Evolutionary conservation across 1,140 invertebrate genomes (phyloP).

Genomic region (Maniola jurtina): DNA sequence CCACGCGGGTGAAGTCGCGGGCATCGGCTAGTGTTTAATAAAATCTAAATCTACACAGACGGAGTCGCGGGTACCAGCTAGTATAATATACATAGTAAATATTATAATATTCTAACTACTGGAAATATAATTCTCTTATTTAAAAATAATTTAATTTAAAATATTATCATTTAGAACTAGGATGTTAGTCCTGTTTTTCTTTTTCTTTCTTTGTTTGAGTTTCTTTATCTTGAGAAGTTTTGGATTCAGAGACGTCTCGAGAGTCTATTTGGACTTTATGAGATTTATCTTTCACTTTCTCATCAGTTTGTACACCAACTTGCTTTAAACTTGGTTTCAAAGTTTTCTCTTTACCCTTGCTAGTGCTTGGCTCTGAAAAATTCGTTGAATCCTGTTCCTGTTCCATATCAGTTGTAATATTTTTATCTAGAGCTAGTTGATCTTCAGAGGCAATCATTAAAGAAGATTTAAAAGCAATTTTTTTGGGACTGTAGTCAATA

Average conservation of each 20-base stretch:
- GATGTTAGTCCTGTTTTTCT: slow-evolving; percentile 44
- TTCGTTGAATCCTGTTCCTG: background rate
- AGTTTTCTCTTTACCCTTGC: slow-evolving; percentile 22
- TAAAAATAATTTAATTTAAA: background rate
- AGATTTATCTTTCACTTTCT: slow-evolving; percentile 20
- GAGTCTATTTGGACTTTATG: slow-evolving; percentile 42
- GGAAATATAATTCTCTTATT: too few species aligned
- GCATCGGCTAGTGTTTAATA: too few species aligned
- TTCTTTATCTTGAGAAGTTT: slow-evolving; percentile 16
- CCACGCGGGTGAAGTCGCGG: too few species aligned
- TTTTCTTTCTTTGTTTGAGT: slow-evolving; percentile 48
- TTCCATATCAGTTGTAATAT: slow-evolving; percentile 1
- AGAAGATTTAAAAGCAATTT: slow-evolving; percentile 14
- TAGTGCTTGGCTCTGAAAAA: slow-evolving; percentile 14
- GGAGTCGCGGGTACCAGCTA: too few species aligned
- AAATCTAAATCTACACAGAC: too few species aligned
- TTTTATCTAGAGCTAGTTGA: slow-evolving; percentile 6
- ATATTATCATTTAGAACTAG: background rate
- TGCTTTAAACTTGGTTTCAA: slow-evolving; percentile 53
- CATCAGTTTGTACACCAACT: slow-evolving; percentile 44
- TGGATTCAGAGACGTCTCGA: slow-evolving; percentile 14
- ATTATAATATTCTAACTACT: too few species aligned
- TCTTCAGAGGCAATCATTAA: slow-evolving; percentile 29
- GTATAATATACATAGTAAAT: too few species aligned
- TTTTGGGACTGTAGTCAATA: background rate